These are phyloP conservation scores for Lycocorax pyrrhopterus DNA, from an alignment of 2,113 vertebrate genomes.

Conservation along the genomic window DNA sequence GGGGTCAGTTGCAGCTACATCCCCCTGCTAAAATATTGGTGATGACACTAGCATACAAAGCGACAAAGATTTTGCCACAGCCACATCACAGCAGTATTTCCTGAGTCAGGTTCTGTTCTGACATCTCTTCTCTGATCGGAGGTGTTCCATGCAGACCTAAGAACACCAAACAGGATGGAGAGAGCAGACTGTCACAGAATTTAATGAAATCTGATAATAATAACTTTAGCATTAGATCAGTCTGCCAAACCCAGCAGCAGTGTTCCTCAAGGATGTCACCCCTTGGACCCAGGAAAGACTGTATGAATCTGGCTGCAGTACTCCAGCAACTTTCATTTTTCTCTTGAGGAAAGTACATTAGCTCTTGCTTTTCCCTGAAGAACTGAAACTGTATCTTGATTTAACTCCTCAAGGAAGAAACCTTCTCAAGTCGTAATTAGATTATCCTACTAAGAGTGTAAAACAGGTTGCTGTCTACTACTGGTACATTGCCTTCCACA, in stretches of 20 bases:
- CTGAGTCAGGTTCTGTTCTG: neutral
- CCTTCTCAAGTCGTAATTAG: neutral
- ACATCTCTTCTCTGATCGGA: neutral
- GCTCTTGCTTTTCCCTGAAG: neutral
- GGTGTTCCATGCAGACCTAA: neutral
- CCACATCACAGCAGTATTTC: neutral
- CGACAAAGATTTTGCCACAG: neutral
- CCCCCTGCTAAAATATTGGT: neutral
- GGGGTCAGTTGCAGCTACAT: neutral
- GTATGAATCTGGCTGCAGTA: neutral
- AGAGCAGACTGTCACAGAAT: neutral
- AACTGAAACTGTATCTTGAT: neutral
- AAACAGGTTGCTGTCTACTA: neutral
- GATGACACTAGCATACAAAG: neutral
- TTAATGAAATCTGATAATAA: neutral
- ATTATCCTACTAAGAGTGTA: neutral
- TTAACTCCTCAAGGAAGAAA: neutral
- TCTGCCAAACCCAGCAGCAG: neutral
- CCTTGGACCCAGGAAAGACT: neutral
- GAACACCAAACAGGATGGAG: neutral
- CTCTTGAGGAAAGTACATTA: neutral
- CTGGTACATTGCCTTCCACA: neutral
- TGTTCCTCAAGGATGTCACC: neutral
- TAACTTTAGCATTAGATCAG: neutral
- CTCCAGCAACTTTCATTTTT: neutral